Percentiles rank a stretch among this genome's conserved stretches.
phyloP scores from a whole-genome alignment of 2,113 vertebrate genomes.

The Myxocyprinus asiaticus region DNA sequence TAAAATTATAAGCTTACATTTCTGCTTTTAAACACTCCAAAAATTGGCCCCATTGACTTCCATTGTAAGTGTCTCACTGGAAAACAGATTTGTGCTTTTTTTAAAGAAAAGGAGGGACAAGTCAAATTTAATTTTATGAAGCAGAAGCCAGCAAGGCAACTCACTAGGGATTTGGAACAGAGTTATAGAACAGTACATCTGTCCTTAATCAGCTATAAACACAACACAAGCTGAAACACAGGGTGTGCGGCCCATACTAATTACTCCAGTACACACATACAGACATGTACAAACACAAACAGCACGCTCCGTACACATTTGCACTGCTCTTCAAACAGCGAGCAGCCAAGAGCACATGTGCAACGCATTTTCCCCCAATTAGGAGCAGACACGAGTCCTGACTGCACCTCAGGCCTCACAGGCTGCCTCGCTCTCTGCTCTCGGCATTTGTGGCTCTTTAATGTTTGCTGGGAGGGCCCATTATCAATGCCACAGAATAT shows the following conservation, averaged over 20 bases:
- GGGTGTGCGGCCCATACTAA: constrained; percentile 7
- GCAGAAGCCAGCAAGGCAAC: background rate
- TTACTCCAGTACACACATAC: constrained; percentile 10
- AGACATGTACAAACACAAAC: constrained; percentile 22
- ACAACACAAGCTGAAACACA: background rate
- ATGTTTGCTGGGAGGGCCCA: constrained; percentile 62
- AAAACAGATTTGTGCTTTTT: background rate
- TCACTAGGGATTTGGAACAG: background rate
- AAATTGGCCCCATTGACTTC: too few species aligned
- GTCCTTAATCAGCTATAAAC: constrained; percentile 23
- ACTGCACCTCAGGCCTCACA: constrained; percentile 60
- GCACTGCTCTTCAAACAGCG: constrained; percentile 53
- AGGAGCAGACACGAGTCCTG: constrained; percentile 71
- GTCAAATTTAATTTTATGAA: background rate
- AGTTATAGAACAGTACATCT: background rate
- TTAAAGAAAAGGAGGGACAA: too few species aligned
- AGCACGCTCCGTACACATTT: constrained; percentile 42
- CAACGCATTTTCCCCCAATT: constrained; percentile 76
- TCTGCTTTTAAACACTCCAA: too few species aligned
- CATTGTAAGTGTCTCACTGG: too few species aligned
- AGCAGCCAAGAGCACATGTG: constrained; percentile 61
- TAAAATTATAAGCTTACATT: too few species aligned
- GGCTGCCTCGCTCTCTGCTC: constrained; percentile 66
- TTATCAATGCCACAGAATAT: constrained; percentile 45
- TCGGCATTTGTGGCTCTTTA: constrained; percentile 60